Evolutionary conservation across 2,888 invertebrate species (phyloP).

Genomic region (Amphipyra tragopoginis): DNA sequence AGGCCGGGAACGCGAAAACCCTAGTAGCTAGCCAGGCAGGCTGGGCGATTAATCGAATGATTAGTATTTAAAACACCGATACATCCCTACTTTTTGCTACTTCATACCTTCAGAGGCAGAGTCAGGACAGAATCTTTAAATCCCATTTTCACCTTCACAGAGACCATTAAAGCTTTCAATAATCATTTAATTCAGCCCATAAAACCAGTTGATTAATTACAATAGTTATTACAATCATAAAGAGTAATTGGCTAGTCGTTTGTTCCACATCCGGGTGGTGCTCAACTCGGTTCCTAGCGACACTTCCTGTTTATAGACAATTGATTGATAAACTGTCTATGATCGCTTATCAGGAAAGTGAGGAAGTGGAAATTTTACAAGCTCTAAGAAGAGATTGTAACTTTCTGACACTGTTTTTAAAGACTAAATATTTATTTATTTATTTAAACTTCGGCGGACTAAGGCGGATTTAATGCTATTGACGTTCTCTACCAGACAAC

Average conservation of each 20-base stretch:
- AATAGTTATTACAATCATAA: conserved; percentile 17
- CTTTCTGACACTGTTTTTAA: no score
- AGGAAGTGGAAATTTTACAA: conserved; percentile 34
- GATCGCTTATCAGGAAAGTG: conserved; percentile 40
- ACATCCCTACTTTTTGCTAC: no score
- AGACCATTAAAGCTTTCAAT: conserved; percentile 6
- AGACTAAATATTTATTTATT: no score
- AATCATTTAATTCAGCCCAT: conserved; percentile 8
- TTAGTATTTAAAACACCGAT: no score
- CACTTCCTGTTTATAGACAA: conserved; percentile 45
- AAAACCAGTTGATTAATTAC: conserved; percentile 22
- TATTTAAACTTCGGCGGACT: no score
- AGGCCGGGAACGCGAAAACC: no score
- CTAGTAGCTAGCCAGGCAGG: no score
- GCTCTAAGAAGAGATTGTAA: background rate
- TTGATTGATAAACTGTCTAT: conserved; percentile 43
- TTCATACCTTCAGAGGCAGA: background rate
- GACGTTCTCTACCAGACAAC: no score
- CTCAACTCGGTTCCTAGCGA: conserved; percentile 9
- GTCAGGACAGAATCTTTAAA: background rate
- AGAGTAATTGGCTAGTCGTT: conserved; percentile 28
- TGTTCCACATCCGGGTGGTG: conserved; percentile 30
- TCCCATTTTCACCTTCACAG: conserved; percentile 10
- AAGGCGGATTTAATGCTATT: no score
- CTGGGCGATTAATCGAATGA: no score